These are phyloP conservation scores for Gibbula magus DNA, from an alignment of 2,888 invertebrate genomes.

Conservation along the genomic window DNA sequence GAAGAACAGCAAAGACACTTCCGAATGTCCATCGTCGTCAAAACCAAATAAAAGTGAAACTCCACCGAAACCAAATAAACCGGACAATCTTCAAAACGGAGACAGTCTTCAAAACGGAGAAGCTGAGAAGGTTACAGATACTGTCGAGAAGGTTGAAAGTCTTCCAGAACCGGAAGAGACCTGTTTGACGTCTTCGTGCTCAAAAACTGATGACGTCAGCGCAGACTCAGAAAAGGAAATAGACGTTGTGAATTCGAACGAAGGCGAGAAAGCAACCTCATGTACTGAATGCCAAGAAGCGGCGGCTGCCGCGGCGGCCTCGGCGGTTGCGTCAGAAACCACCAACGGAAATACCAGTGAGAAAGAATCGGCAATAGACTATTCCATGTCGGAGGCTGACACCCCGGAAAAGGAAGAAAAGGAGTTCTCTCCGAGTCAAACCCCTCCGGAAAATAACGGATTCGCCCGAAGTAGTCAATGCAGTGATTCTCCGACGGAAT, in stretches of 20 bases:
- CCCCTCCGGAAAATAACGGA: neutral
- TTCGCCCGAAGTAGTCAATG: slow-evolving; percentile 4
- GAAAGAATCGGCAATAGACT: neutral
- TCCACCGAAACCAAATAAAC: neutral
- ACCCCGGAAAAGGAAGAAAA: neutral
- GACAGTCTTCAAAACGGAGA: slow-evolving; percentile 5
- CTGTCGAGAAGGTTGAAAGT: neutral
- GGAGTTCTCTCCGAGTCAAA: neutral
- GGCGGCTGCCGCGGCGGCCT: neutral
- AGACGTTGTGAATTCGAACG: slow-evolving; percentile 5
- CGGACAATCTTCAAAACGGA: neutral
- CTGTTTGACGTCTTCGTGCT: neutral
- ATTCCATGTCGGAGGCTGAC: neutral
- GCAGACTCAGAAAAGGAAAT: slow-evolving; percentile 1
- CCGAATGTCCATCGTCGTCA: neutral
- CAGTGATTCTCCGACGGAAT: slow-evolving; percentile 20
- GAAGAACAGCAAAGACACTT: neutral
- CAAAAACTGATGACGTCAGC: neutral
- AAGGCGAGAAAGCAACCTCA: neutral
- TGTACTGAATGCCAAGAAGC: neutral
- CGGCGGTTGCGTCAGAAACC: neutral
- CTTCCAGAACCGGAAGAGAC: neutral
- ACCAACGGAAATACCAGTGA: neutral
- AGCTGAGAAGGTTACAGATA: neutral
- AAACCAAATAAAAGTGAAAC: neutral